Evolutionary conservation across 2,888 invertebrate species (phyloP).

Genomic region (Barypeithes pellucidus): DNA sequence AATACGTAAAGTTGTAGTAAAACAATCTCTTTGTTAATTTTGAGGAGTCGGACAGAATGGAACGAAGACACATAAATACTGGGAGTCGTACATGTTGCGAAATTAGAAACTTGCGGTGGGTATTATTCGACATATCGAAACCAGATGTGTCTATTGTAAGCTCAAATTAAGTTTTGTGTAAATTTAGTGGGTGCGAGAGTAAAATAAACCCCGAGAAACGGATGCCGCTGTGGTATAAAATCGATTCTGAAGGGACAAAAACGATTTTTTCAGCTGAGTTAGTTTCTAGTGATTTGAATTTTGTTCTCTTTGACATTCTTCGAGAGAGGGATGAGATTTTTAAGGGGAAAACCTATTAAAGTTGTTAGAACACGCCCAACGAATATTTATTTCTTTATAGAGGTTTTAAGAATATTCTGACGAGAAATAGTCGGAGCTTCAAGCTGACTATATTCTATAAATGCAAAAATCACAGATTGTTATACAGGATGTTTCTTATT

Average conservation of each 20-base stretch:
- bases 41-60: slow-evolving; percentile 26
- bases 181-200: slow-evolving; percentile 50
- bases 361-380: too few relatives aligned
- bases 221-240: slow-evolving; percentile 8
- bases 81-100: slow-evolving; percentile 29
- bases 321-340: too few relatives aligned
- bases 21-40: slow-evolving; percentile 17
- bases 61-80: slow-evolving; percentile 40
- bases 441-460: too few relatives aligned
- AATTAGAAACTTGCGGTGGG: slow-evolving; percentile 50
- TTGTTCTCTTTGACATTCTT: too few relatives aligned
- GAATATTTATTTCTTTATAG: too few relatives aligned
- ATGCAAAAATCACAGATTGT: too few relatives aligned
- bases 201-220: slow-evolving; percentile 48
- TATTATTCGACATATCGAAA: slow-evolving; percentile 53
- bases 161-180: slow-evolving; percentile 54
- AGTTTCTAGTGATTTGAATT: too few relatives aligned
- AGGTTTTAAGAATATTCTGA: too few relatives aligned
- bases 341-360: too few relatives aligned
- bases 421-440: too few relatives aligned
- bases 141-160: slow-evolving; percentile 54
- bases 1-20: neutral
- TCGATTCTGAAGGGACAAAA: slow-evolving; percentile 9
- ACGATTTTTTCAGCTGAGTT: too few relatives aligned
- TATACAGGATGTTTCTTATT: too few relatives aligned